phyloP scores from a whole-genome alignment of 2,888 invertebrate species.

The Myopa testacea region DNA sequence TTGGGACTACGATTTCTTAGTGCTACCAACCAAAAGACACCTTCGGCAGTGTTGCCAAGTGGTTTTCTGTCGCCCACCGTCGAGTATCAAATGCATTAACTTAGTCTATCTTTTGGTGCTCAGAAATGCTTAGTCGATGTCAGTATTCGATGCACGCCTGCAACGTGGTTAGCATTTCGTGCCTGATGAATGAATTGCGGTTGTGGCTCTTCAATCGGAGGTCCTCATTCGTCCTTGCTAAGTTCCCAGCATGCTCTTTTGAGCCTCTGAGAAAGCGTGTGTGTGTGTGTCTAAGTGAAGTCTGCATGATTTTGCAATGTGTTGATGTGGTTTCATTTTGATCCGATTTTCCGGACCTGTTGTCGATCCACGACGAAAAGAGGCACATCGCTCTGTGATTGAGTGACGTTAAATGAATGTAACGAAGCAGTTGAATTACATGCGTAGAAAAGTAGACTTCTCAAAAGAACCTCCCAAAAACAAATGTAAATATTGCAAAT shows the following conservation, averaged over 20 bases:
- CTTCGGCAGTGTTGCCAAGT: background rate
- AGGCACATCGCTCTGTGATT: too few relatives aligned
- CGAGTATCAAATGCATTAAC: background rate
- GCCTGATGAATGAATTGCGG: constrained; percentile 2
- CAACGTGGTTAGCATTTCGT: background rate
- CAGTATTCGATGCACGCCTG: constrained; percentile 9
- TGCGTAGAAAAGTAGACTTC: too few relatives aligned
- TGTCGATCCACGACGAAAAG: too few relatives aligned
- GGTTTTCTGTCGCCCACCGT: too few relatives aligned
- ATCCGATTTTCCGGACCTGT: too few relatives aligned
- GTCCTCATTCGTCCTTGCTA: background rate
- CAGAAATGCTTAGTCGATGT: background rate
- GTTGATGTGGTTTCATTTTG: background rate
- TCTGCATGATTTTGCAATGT: background rate
- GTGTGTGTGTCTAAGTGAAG: background rate
- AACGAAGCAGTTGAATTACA: too few relatives aligned
- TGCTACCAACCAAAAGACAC: background rate
- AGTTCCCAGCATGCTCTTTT: background rate
- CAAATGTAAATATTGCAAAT: background rate
- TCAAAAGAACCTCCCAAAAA: too few relatives aligned
- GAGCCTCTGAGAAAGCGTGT: background rate
- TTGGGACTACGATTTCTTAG: background rate
- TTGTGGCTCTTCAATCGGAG: background rate
- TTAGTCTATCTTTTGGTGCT: constrained; percentile 15
- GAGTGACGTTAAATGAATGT: too few relatives aligned